Percentiles rank a stretch among this genome's conserved stretches.
Evolutionary conservation across 2,888 invertebrate genomes (phyloP).

Genomic region (Dasypolia templi): DNA sequence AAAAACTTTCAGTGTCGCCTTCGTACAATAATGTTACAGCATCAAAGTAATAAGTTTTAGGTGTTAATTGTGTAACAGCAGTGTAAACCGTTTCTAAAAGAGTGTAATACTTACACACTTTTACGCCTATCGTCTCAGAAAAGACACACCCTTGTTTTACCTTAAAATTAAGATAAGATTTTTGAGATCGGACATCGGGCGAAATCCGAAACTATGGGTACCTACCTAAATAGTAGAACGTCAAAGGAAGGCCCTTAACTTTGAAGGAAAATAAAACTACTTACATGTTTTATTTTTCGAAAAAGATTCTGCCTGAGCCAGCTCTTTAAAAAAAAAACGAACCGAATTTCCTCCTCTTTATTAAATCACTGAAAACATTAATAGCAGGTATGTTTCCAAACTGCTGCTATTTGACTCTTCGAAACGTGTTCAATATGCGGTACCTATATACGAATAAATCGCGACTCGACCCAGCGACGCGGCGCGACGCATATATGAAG

Average conservation of each 20-base stretch:
- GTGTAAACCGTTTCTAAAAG: too few species aligned
- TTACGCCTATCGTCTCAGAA: neutral
- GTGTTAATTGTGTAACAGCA: too few species aligned
- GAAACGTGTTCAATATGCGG: too few species aligned
- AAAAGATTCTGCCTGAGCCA: neutral
- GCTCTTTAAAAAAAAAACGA: neutral
- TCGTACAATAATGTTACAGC: too few species aligned
- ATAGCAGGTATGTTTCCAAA: too few species aligned
- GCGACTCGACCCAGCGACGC: neutral
- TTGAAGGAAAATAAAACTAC: neutral
- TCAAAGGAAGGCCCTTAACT: neutral
- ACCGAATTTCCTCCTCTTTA: neutral
- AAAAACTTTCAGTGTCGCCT: too few species aligned
- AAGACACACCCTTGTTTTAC: neutral
- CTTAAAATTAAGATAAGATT: neutral
- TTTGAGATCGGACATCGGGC: neutral
- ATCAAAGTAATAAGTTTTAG: too few species aligned
- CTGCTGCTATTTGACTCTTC: too few species aligned
- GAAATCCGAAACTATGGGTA: neutral
- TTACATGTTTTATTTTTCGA: neutral
- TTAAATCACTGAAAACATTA: neutral
- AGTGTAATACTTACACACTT: neutral
- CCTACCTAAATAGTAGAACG: too few species aligned
- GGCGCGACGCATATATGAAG: neutral
- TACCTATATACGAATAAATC: neutral